phyloP scores from a whole-genome alignment of 2,888 invertebrate genomes.

The Chloromyia formosa region DNA sequence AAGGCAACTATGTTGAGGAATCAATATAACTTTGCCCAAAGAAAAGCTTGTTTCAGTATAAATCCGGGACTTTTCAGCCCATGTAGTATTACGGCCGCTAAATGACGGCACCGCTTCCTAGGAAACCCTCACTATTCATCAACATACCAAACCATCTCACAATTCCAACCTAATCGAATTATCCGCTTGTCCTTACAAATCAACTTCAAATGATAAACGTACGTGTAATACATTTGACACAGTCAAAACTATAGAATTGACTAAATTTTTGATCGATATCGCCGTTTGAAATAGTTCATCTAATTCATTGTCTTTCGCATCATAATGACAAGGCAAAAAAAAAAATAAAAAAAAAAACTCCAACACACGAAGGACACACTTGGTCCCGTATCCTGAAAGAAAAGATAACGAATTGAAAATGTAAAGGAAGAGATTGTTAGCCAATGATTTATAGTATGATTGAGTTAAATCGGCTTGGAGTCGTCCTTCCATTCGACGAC shows the following conservation, averaged over 20 bases:
- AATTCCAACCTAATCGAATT: too few relatives aligned
- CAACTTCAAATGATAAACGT: neutral
- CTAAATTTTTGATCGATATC: neutral
- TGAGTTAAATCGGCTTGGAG: slow-evolving; percentile 27
- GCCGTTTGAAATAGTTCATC: slow-evolving; percentile 21
- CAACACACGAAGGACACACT: too few relatives aligned
- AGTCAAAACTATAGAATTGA: neutral
- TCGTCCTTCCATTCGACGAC: neutral
- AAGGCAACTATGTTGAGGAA: too few relatives aligned
- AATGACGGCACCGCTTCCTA: too few relatives aligned
- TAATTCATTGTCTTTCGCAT: slow-evolving; percentile 7
- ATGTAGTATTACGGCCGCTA: too few relatives aligned
- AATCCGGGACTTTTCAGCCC: too few relatives aligned
- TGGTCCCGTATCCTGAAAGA: neutral
- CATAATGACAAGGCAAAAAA: slow-evolving; percentile 15
- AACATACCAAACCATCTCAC: too few relatives aligned
- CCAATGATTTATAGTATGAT: slow-evolving; percentile 38
- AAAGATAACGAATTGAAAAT: neutral
- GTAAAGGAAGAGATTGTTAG: slow-evolving; percentile 26
- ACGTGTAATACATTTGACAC: neutral
- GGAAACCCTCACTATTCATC: too few relatives aligned
- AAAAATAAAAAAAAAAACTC: neutral
- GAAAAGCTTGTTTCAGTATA: too few relatives aligned
- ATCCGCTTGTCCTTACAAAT: neutral
- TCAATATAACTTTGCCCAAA: too few relatives aligned